phyloP scores from a whole-genome alignment of 2,797 vertebrate species.

The Ispidina lecontei region DNA sequence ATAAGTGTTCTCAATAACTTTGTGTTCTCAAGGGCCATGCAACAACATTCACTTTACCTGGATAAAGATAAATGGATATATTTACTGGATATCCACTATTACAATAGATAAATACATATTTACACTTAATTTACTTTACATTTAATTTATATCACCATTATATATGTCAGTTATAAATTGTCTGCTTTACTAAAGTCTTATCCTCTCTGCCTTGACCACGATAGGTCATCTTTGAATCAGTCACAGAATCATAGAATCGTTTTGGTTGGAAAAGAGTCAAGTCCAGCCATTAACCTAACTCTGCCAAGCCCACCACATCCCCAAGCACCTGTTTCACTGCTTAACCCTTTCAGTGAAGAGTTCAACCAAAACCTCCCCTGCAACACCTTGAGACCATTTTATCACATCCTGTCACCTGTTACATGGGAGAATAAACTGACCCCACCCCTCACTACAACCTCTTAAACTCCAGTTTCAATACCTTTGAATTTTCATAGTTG shows the following conservation, averaged over 20 bases:
- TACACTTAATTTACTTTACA: background rate
- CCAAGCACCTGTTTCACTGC: too few relatives aligned
- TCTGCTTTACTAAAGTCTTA: background rate
- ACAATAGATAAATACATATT: background rate
- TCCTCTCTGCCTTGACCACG: background rate
- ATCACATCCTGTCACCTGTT: too few relatives aligned
- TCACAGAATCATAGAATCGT: too few relatives aligned
- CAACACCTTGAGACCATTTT: too few relatives aligned
- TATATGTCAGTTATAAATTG: background rate
- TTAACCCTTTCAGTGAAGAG: too few relatives aligned
- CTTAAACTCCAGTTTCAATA: background rate
- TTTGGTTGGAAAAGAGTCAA: too few relatives aligned
- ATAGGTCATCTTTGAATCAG: background rate
- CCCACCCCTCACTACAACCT: too few relatives aligned
- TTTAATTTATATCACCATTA: background rate
- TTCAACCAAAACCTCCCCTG: too few relatives aligned
- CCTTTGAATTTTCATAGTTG: background rate
- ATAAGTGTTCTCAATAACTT: background rate
- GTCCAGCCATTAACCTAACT: too few relatives aligned
- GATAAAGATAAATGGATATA: background rate
- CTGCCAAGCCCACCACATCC: too few relatives aligned
- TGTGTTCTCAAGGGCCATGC: background rate
- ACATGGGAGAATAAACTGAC: too few relatives aligned
- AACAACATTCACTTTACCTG: background rate
- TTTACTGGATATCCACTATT: background rate